Evolutionary conservation across 2,888 invertebrate genomes (phyloP).

Genomic region (Ormyrus pomaceus): DNA sequence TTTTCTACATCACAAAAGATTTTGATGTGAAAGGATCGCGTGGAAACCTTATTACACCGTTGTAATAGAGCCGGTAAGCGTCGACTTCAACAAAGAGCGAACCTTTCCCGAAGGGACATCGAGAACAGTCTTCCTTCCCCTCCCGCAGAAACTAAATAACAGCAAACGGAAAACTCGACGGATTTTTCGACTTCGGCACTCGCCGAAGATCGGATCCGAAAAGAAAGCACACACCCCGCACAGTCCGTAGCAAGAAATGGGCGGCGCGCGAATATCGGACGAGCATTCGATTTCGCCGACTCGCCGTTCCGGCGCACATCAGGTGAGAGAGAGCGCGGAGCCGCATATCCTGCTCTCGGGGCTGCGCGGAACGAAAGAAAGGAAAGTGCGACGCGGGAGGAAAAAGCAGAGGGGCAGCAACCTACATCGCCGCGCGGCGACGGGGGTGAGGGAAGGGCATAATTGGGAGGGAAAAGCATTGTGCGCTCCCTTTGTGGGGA

Average conservation of each 20-base stretch:
- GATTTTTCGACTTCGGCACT: conserved; percentile 5
- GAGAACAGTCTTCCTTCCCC: not conserved
- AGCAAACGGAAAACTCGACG: not conserved
- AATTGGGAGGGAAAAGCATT: conserved; percentile 66
- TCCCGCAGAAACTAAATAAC: not conserved
- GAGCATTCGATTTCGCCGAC: not conserved
- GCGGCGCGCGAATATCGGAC: not conserved
- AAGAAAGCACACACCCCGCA: not conserved
- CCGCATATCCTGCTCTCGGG: not conserved
- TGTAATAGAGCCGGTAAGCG: no score
- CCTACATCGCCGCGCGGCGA: no score
- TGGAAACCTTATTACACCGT: no score
- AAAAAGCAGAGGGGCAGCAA: no score
- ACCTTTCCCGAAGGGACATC: not conserved
- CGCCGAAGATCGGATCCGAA: not conserved
- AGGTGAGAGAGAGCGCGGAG: not conserved
- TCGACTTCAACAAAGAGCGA: not conserved
- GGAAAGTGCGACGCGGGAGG: not conserved
- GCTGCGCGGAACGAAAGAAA: not conserved
- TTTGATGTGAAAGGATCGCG: no score
- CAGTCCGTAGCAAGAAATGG: not conserved
- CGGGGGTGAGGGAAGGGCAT: conserved; percentile 52
- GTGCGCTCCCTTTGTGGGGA: conserved; percentile 67
- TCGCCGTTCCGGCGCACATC: not conserved
- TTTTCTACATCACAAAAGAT: no score